phyloP scores from a whole-genome alignment of 2,113 vertebrate species.

The Petaurus breviceps region DNA sequence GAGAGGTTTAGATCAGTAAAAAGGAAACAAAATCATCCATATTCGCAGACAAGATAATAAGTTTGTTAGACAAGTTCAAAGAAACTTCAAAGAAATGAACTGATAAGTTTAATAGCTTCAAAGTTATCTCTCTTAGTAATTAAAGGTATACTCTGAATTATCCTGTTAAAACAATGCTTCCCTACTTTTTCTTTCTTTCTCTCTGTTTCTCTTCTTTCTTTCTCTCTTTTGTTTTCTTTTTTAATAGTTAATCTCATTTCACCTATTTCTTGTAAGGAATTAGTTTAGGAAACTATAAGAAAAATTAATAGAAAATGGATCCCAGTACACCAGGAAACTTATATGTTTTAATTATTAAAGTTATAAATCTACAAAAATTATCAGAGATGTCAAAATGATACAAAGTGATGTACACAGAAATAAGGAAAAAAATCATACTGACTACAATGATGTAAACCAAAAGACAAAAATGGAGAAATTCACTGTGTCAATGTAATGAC shows the following conservation, averaged over 20 bases:
- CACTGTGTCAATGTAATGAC: background rate
- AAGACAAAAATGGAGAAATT: background rate
- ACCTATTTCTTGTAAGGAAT: constrained; percentile 11
- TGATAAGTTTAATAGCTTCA: background rate
- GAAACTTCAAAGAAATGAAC: background rate
- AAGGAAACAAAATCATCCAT: background rate
- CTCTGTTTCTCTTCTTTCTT: background rate
- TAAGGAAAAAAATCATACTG: background rate
- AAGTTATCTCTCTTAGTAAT: constrained; percentile 23
- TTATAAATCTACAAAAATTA: background rate
- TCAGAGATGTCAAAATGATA: background rate
- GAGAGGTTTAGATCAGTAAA: background rate
- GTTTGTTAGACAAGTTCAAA: background rate
- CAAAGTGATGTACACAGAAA: background rate
- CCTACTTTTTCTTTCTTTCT: constrained; percentile 1
- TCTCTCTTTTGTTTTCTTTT: background rate
- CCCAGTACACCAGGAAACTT: background rate
- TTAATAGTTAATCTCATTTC: background rate
- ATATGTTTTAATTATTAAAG: background rate
- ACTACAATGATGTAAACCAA: background rate
- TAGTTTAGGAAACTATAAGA: constrained; percentile 9
- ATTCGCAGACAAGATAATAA: background rate
- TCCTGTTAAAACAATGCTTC: constrained; percentile 34
- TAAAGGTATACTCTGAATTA: constrained; percentile 38
- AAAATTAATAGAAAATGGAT: background rate